These are phyloP conservation scores for Lasiommata megera DNA, from an alignment of 2,888 invertebrate genomes.

Conservation along the genomic window DNA sequence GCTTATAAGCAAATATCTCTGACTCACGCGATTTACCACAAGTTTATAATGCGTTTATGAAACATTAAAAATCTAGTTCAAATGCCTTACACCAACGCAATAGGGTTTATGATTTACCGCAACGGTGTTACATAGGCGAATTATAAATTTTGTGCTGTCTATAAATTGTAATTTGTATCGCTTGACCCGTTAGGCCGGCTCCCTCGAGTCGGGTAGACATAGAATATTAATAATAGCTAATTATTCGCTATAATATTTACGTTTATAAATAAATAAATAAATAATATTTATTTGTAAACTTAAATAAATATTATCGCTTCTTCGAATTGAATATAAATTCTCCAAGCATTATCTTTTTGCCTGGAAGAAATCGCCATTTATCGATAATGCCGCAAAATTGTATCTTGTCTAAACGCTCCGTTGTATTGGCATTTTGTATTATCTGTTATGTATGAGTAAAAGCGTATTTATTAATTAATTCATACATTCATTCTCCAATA, in stretches of 20 bases:
- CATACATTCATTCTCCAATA: no score
- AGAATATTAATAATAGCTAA: slow-evolving; percentile 29
- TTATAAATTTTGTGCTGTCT: slow-evolving; percentile 30
- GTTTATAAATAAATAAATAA: neutral
- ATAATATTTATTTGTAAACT: no score
- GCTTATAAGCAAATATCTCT: slow-evolving; percentile 40
- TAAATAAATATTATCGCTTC: no score
- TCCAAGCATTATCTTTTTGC: no score
- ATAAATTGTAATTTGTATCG: slow-evolving; percentile 60
- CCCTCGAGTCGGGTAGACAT: slow-evolving; percentile 36
- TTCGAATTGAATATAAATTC: no score
- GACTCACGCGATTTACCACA: slow-evolving; percentile 47
- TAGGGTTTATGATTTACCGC: slow-evolving; percentile 27
- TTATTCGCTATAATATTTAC: slow-evolving; percentile 23
- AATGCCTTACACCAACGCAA: slow-evolving; percentile 1
- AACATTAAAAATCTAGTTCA: neutral
- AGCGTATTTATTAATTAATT: no score
- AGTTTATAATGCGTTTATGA: slow-evolving; percentile 5
- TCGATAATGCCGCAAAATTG: no score
- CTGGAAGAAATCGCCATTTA: no score
- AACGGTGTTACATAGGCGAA: neutral
- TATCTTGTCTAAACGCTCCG: no score
- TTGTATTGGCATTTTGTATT: no score
- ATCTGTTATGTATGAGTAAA: no score
- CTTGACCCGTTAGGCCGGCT: slow-evolving; percentile 52